A percentile compares a stretch with the other conserved stretches of the same genome.
Evolutionary conservation across 2,797 vertebrate genomes (phyloP).

Genomic region (Propithecus deckenii): DNA sequence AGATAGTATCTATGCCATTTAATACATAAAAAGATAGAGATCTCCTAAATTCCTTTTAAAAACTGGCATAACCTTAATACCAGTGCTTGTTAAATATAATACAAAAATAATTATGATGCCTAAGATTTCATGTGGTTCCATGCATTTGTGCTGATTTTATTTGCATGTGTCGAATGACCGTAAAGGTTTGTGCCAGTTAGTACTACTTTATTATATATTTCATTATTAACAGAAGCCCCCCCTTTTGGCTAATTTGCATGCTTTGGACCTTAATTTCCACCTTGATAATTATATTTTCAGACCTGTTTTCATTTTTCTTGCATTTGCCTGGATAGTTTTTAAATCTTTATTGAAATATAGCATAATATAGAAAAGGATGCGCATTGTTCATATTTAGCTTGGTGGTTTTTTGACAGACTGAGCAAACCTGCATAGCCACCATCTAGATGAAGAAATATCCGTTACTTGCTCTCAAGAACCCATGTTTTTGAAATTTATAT

Average conservation of each 20-base stretch:
- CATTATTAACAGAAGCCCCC: background rate
- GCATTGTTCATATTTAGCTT: background rate
- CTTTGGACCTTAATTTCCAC: background rate
- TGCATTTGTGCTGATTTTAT: background rate
- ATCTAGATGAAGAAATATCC: background rate
- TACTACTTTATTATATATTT: background rate
- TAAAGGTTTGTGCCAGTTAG: background rate
- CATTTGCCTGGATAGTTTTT: background rate
- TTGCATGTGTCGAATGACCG: background rate
- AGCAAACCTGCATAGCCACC: background rate
- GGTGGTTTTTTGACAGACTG: background rate
- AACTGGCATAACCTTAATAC: conserved; percentile 1
- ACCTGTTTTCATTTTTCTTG: background rate
- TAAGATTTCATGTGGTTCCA: background rate
- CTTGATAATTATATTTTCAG: background rate
- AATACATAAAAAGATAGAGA: background rate
- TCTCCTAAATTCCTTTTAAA: conserved; percentile 14
- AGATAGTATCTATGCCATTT: background rate
- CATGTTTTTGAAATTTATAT: background rate
- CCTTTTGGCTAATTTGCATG: background rate
- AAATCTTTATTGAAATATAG: background rate
- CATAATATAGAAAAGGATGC: background rate
- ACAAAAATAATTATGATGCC: background rate
- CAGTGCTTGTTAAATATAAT: background rate
- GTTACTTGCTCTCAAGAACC: background rate